phyloP scores from a whole-genome alignment of 2,888 invertebrate genomes.

The Drosophila parthenogenetica region DNA sequence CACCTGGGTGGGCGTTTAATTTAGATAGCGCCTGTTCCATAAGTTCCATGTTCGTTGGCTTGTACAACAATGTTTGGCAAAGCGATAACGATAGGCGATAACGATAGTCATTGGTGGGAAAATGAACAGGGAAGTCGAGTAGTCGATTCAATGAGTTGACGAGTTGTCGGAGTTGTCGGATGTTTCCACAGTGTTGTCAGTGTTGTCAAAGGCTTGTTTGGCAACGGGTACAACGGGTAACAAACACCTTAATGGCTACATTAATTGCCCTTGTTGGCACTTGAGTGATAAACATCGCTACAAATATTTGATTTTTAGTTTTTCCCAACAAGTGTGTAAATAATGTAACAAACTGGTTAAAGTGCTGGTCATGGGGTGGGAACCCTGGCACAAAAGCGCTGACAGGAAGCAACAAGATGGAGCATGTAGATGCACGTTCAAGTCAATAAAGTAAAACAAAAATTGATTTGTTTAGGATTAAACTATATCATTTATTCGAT shows the following conservation, averaged over 20 bases:
- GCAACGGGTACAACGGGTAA: constrained; percentile 35
- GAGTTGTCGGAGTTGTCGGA: constrained; percentile 6
- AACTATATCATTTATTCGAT: constrained; percentile 73
- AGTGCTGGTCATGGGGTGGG: background rate
- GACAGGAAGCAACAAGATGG: constrained; percentile 32
- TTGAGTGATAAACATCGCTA: constrained; percentile 76
- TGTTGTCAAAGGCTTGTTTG: constrained; percentile 49
- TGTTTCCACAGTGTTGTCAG: constrained; percentile 2
- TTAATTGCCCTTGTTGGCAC: constrained; percentile 79
- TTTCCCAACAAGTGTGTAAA: constrained; percentile 71
- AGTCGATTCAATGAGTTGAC: constrained; percentile 27
- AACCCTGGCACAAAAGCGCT: background rate
- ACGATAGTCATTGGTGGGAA: constrained; percentile 39
- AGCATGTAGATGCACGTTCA: background rate
- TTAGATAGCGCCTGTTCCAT: constrained; percentile 66
- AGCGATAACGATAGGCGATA: constrained; percentile 34
- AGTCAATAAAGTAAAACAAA: too few relatives aligned
- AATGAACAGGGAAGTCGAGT: constrained; percentile 24
- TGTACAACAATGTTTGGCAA: constrained; percentile 68
- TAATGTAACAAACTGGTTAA: constrained; percentile 53
- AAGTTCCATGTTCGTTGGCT: constrained; percentile 46
- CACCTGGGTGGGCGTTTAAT: constrained; percentile 62
- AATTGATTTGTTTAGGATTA: constrained; percentile 36
- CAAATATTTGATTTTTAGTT: constrained; percentile 78
- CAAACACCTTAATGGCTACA: constrained; percentile 74